phyloP scores from a whole-genome alignment of 2,888 invertebrate genomes.

The Plagodis pulveraria region DNA sequence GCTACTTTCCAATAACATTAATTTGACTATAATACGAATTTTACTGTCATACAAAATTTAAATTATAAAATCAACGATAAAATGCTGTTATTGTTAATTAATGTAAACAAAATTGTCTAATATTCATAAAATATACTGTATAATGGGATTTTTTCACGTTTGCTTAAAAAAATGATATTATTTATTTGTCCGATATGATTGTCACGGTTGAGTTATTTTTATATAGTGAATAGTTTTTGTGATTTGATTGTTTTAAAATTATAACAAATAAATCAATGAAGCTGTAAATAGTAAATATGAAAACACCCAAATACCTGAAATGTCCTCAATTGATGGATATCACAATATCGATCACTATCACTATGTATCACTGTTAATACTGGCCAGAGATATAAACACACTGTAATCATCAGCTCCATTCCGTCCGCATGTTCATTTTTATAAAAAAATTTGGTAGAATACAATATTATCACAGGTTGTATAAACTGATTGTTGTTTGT shows the following conservation, averaged over 20 bases:
- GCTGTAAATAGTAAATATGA: background rate
- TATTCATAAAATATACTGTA: background rate
- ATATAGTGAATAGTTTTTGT: background rate
- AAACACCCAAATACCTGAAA: conserved; percentile 65
- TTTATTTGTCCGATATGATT: too few species aligned
- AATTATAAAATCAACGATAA: background rate
- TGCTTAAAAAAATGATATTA: too few species aligned
- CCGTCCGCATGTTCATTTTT: conserved; percentile 73
- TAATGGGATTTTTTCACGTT: conserved; percentile 2
- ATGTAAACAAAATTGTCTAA: conserved; percentile 1
- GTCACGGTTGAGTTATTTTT: background rate
- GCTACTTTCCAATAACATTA: background rate
- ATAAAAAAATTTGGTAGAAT: conserved; percentile 44
- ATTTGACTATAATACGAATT: conserved; percentile 1
- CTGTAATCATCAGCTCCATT: conserved; percentile 81
- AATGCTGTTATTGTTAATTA: conserved; percentile 1
- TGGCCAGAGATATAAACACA: conserved; percentile 72
- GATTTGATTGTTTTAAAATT: background rate
- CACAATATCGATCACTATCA: conserved; percentile 81
- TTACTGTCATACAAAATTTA: background rate
- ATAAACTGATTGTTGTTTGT: conserved; percentile 37
- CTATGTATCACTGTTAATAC: conserved; percentile 77
- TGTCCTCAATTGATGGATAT: conserved; percentile 72
- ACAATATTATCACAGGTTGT: conserved; percentile 70
- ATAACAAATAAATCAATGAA: background rate